These are phyloP conservation scores for Stegastes partitus DNA, from an alignment of 2,113 vertebrate genomes.

Conservation along the genomic window DNA sequence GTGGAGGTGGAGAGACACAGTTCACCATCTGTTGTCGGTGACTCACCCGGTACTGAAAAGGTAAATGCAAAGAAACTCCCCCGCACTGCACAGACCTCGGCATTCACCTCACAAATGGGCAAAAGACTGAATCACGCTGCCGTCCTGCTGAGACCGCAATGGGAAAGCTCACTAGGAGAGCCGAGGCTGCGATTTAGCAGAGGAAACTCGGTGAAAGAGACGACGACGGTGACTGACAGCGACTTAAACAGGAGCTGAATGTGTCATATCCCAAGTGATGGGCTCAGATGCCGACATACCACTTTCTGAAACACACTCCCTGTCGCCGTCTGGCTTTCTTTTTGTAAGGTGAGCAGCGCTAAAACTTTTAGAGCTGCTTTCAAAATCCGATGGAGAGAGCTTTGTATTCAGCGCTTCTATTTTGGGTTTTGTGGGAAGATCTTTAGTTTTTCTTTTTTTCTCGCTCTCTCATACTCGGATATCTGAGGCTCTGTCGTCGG, in stretches of 20 bases:
- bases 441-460: slow-evolving; percentile 1
- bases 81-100: background rate
- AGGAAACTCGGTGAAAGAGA: slow-evolving; percentile 6
- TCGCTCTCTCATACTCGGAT: background rate
- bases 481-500: slow-evolving; percentile 4
- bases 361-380: slow-evolving; percentile 21
- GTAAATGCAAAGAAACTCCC: slow-evolving; percentile 14
- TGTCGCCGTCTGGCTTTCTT: slow-evolving; percentile 20
- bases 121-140: slow-evolving; percentile 39
- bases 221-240: slow-evolving; percentile 4
- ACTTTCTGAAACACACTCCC: slow-evolving; percentile 20
- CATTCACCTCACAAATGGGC: slow-evolving; percentile 25
- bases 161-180: slow-evolving; percentile 23
- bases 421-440: slow-evolving; percentile 19
- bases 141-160: slow-evolving; percentile 9
- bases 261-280: slow-evolving; percentile 26
- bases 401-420: slow-evolving; percentile 44
- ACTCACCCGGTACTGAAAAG: slow-evolving; percentile 26
- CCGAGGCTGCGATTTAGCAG: slow-evolving; percentile 18
- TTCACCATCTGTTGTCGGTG: slow-evolving; percentile 37
- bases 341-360: slow-evolving; percentile 10
- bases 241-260: slow-evolving; percentile 38
- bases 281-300: background rate
- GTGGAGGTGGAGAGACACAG: background rate
- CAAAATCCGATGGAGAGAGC: slow-evolving; percentile 18